Conservation (phyloP, 2,888 invertebrate species). For the Nemapogon koenigi region DNA sequence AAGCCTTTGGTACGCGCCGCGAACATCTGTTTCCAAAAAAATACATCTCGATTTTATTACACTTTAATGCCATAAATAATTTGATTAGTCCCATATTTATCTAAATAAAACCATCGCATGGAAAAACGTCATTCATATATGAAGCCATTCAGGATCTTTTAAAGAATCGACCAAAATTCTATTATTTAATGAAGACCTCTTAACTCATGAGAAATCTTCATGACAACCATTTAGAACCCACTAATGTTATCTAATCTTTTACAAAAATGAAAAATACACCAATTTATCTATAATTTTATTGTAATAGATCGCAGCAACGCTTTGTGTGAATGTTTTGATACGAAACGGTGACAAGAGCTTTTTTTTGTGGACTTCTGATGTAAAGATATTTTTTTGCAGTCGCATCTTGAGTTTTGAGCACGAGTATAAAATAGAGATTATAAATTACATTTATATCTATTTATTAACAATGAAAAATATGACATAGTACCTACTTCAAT, state of each 20-base stretch:
- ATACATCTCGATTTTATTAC: constrained; percentile 36
- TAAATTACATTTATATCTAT: background rate
- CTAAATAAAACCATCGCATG: constrained; percentile 54
- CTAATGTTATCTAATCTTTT: constrained; percentile 51
- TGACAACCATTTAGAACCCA: constrained; percentile 58
- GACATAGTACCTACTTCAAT: too few species aligned
- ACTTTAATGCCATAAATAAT: constrained; percentile 62
- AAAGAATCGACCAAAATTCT: background rate
- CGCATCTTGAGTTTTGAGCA: constrained; percentile 3
- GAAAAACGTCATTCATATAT: constrained; percentile 56
- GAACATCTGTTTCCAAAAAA: background rate
- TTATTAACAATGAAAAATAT: too few species aligned
- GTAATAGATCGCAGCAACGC: constrained; percentile 10
- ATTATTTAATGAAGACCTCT: too few species aligned
- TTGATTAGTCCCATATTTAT: constrained; percentile 64
- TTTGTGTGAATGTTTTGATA: constrained; percentile 3
- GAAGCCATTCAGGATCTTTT: constrained; percentile 1
- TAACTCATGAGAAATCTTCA: too few species aligned
- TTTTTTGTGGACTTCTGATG: background rate
- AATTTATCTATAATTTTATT: constrained; percentile 23
- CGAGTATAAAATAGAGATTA: constrained; percentile 1
- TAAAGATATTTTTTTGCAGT: constrained; percentile 3
- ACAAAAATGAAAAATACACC: constrained; percentile 31
- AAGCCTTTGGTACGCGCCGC: background rate
- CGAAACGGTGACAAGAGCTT: background rate